Evolutionary conservation across 2,888 invertebrate genomes (phyloP), one percentile per base, ranked within the genome.

Genomic region (Helleia helle): DNA sequence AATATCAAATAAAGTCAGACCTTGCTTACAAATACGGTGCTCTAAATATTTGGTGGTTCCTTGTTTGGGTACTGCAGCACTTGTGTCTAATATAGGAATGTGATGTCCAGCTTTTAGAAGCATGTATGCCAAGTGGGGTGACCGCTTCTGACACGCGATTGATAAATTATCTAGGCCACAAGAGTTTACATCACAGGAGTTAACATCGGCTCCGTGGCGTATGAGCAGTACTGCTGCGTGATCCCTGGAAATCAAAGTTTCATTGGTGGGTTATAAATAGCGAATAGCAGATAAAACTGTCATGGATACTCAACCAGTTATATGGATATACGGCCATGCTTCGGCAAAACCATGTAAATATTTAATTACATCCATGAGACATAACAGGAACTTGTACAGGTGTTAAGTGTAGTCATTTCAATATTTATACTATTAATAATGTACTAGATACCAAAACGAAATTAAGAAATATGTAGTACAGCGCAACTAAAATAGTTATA

Each of bases 161-260:
- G 86, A 77, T 34, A 89, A 61, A 55, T 87, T 87, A 51, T 88
- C 89, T 41, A 88, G 73, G 3, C 73, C 74, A 48, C 83, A 87
- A 1, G 86, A 77, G 59, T 89, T 90, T 0, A 90, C 24, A 40
- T 40, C 74, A 49, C 83, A 87, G 1, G 86, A 76, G 58, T 90
- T 90, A 0, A 90, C 89, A 54, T 90, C 87, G 6, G 88, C 88
- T 22, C 91, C 91, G 48, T 89, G 85, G 40, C 86, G 83, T 38
- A 90, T 86, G 6, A 90, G 71, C 7, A 87, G 62, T 29, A 81
- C 70, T 2, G 89, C 89, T 7, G 87, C 88, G 40, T 73, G 56
- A 47, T 83, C 77, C 50, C 86, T 85, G 71, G 37, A 73, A 72
- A 43, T 44, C 17, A 28, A 36, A 29, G 41, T 26, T 27, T 17